phyloP scores from a whole-genome alignment of 2,113 vertebrate species.

The Cyanoramphus novaezelandiae region DNA sequence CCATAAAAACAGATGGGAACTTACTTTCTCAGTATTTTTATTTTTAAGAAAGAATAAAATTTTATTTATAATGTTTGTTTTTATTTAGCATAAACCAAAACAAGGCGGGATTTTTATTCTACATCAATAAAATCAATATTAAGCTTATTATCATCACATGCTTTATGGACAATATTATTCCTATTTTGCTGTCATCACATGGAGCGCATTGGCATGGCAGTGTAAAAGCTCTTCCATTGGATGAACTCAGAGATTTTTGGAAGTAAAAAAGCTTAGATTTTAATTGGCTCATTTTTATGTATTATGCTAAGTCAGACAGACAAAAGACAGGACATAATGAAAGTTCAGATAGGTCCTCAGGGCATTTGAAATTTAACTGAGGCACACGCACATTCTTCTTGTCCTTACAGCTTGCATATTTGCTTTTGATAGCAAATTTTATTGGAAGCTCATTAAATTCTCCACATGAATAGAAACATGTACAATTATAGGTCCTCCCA shows the following conservation, averaged over 20 bases:
- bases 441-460: neutral
- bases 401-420: neutral
- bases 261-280: neutral
- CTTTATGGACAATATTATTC: neutral
- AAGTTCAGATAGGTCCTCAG: neutral
- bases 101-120: neutral
- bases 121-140: neutral
- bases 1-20: neutral
- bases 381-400: neutral
- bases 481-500: neutral
- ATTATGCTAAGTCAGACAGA: neutral
- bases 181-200: neutral
- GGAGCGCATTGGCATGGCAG: neutral
- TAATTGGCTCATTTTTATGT: neutral
- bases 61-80: neutral
- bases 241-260: neutral
- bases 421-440: neutral
- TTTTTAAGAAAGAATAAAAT: neutral
- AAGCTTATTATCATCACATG: neutral
- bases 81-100: neutral
- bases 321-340: neutral
- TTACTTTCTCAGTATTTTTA: neutral
- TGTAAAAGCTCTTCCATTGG: neutral
- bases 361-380: neutral
- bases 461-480: neutral